Base-by-base conservation (phyloP, 2,888 invertebrate species). In the Sturmia bella region DNA sequence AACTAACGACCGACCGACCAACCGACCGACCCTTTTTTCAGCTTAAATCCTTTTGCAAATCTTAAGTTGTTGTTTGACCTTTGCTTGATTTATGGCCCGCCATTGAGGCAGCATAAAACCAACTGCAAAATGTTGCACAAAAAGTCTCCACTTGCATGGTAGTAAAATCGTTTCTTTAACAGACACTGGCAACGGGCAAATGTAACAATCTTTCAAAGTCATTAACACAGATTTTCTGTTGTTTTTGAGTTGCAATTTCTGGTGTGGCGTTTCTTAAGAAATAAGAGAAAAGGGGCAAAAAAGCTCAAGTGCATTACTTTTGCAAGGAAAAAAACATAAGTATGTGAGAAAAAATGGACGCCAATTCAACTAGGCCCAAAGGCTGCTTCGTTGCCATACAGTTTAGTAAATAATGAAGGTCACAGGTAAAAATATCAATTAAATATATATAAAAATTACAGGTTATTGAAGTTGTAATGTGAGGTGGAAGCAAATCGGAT, bases 141-240 rank as follows among this genome's bases (percentile, higher is more conserved):
- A 17, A 32, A 24, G 17, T 11, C 5, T 39, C 13, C 13, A 21
- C 24, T 63, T 64, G 45, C 19, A 4, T 32, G 39, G 3, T n/a
- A 24, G 4, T 39, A 1, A 64, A 64, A 50, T 24, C 19, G 45
- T 13, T 11, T 9, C 54, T 19, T 63, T 17, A 17, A 5, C 19
- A 6, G 17, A 21, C 15, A n/a, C 17, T 52, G 54, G 54, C 43
- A 21, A 41, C 50, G 11, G 17, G 50, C 66, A 59, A 73, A 61
- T 59, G 17, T 50, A 72, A 70, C 61, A 54, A 79, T 54, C 66
- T 73, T 70, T 79, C 73, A 79, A 73, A 79, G 79, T 79, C 79
- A 79, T 79, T 79, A 79, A 74, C 79, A 79, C 39, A 15, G 39
- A 45, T 32, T 24, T 72, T 32, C 7, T 7, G 1, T 72, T 66